phyloP scores from a whole-genome alignment of 2,888 invertebrate species.

The Dysmachus trigonus region DNA sequence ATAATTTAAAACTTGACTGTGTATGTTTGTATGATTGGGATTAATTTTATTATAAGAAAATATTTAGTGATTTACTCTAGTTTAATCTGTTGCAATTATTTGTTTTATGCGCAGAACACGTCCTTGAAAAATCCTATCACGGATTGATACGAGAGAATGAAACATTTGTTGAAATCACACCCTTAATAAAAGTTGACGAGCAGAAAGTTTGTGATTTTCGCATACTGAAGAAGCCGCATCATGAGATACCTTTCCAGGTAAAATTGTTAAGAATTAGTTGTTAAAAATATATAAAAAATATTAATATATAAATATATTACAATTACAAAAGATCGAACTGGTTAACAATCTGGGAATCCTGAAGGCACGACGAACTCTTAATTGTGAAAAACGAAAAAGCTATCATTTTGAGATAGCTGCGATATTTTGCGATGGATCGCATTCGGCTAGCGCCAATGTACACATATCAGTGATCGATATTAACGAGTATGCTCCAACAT shows the following conservation, averaged over 20 bases:
- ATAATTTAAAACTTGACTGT: no score
- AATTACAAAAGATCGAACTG: conserved; percentile 70
- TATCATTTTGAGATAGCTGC: conserved; percentile 97
- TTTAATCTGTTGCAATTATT: no score
- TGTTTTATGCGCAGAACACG: no score
- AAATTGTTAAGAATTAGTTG: conserved; percentile 49
- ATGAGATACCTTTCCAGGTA: conserved; percentile 92
- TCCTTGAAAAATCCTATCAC: conserved; percentile 87
- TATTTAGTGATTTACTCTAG: no score
- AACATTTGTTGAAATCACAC: conserved; percentile 90
- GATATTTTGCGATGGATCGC: conserved; percentile 87
- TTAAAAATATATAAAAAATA: background rate
- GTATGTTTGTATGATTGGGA: no score
- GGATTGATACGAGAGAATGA: conserved; percentile 93
- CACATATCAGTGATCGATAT: conserved; percentile 96
- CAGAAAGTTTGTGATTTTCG: conserved; percentile 86
- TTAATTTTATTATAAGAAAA: background rate
- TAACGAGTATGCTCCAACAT: conserved; percentile 94
- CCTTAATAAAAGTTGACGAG: conserved; percentile 86
- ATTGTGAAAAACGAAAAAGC: conserved; percentile 92
- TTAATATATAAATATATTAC: background rate
- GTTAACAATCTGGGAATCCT: conserved; percentile 82
- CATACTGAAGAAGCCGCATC: conserved; percentile 91
- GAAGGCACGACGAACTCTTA: conserved; percentile 82
- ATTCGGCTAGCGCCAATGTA: conserved; percentile 88